Base-by-base conservation (phyloP, 2,113 vertebrate species). In the Rhodinocichla rosea region DNA sequence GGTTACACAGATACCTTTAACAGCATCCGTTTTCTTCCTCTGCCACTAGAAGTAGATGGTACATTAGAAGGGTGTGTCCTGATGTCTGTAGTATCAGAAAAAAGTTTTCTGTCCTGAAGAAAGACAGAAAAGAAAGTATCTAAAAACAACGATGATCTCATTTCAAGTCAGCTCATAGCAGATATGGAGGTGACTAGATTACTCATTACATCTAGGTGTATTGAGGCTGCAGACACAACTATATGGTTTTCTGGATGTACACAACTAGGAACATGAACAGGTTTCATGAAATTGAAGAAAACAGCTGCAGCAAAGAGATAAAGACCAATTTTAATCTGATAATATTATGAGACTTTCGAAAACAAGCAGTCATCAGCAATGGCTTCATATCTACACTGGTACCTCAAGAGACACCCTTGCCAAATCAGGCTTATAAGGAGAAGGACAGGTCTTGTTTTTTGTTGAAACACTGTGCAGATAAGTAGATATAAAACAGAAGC, bases 301-400 rank as follows among this genome's bases (percentile, higher is more conserved):
- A 85, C 50, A 97, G 91, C 70, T 95, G 68, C 59, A 95, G 56
- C 89, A 83, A 94, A 96, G 55, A 95, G 95, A 97, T 94, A 97
- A 95, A 95, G 71, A 94, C 76, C 40, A 80, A 81, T 96, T 95
- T 97, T 83, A 95, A 96, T 96, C 88, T 95, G 59, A 49, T 87
- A 96, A 78, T 70, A 90, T 24, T 62, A 57, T 76, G 45, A 47
- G 60, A 94, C 96, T 96, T 94, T 81, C 94, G 59, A 57, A 97
- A 97, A 95, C 35, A 94, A 94, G 85, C 81, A 87, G 85, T 95
- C 93, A 89, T 83, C 82, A 79, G 52, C 75, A 95, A 82, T 75
- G 59, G 85, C 73, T 82, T 13, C 89, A 80, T 94, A 75, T 63
- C 45, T 79, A 39, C 50, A 21, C 37, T 81, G 30, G 27, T 74